Evolutionary conservation across 1,140 invertebrate species (phyloP), one percentile per base, ranked within the genome.

Genomic region (Bombus terrestris): DNA sequence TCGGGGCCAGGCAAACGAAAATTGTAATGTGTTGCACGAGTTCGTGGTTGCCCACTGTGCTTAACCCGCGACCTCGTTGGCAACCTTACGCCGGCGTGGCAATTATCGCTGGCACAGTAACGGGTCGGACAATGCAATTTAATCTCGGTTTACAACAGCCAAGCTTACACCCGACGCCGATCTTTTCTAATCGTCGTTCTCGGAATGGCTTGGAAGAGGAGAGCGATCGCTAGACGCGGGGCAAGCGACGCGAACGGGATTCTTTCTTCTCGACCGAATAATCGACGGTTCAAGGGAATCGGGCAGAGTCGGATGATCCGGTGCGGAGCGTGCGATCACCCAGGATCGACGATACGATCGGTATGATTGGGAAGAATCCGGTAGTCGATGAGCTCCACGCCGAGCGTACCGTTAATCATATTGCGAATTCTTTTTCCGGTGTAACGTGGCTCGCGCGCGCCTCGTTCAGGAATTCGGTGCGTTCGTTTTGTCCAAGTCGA

Each of bases 311-410:
- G n/a, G 73, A 13, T 12, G 43, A 59, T 79, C 66, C 66, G 37
- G 10, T 6, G 28, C 25, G 66, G 28, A 37, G 32, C 66, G 68
- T 25, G 22, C 66, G 22, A 82, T 86, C n/a, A 8, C 13, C 57
- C 28, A 57, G 12, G 66, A 82, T 73, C 66, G 66, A 62, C 18
- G 78, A 86, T 89, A 86, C 69, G 69, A 89, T 88, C 86, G 69
- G 62, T 77, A 87, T 81, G 81, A 84, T 78, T 85, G 64, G n/a
- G 18, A 74, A 83, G 86, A 89, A 89, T 89, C 87, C 86, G 83
- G 79, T 68, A 88, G 78, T 88, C 59, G 68, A 18, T 1, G 18
- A 18, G 68, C 22, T 57, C 37, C 43, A 8, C 53, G 35, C 9
- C 13, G 35, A 13, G 1, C 62, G 66, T 81, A 89, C 83, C 80